These are phyloP conservation scores for Labeo calbasu DNA, from an alignment of 2,797 vertebrate genomes.

Conservation along the genomic window DNA sequence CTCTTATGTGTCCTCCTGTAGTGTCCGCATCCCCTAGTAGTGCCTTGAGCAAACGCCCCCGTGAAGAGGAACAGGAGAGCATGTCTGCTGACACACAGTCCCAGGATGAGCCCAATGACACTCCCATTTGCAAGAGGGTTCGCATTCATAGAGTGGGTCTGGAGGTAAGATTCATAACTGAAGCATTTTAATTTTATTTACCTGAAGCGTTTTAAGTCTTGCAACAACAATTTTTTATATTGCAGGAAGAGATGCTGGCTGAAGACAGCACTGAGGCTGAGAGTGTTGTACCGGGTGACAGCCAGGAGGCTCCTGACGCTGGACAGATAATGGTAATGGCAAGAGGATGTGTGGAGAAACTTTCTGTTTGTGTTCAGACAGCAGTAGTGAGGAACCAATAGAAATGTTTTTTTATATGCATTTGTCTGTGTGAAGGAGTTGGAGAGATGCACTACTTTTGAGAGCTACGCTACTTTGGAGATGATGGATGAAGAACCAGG, in stretches of 20 bases:
- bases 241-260: constrained; percentile 88
- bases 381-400: neutral
- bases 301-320: constrained; percentile 86
- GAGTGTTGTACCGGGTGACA: constrained; percentile 84
- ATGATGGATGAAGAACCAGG: constrained; percentile 80
- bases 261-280: constrained; percentile 91
- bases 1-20: constrained; percentile 61
- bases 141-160: constrained; percentile 89
- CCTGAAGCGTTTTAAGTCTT: no score
- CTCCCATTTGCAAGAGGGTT: constrained; percentile 90
- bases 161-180: constrained; percentile 78
- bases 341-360: neutral
- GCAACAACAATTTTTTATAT: neutral
- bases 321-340: constrained; percentile 83
- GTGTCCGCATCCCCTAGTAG: constrained; percentile 91
- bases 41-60: constrained; percentile 88
- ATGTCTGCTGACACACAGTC: constrained; percentile 80
- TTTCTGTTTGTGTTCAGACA: neutral
- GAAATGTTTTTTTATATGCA: constrained; percentile 11
- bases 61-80: constrained; percentile 91
- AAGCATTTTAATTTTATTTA: neutral
- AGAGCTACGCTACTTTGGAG: constrained; percentile 83
- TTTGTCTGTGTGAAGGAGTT: constrained; percentile 72
- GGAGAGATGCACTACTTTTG: constrained; percentile 81
- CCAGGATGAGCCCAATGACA: constrained; percentile 85